A percentile compares a stretch with the other conserved stretches of the same genome.
Conservation (phyloP, 2,888 invertebrate genomes). For the Drosophila setosimentum region DNA sequence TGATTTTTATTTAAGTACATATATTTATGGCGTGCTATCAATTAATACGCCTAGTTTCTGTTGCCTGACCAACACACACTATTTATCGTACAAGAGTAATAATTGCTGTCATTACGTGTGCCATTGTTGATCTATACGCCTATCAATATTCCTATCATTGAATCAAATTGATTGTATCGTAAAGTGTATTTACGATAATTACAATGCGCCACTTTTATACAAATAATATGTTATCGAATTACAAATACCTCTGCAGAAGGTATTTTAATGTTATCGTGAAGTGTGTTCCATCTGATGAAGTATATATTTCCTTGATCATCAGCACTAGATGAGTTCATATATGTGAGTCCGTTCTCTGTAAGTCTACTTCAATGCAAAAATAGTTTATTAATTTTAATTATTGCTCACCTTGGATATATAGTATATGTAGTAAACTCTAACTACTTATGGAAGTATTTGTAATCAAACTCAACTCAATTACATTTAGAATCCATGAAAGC, state of each 20-base stretch:
- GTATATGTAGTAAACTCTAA: no score
- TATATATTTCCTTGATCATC: neutral
- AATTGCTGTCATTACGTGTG: slow-evolving; percentile 26
- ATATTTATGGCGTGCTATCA: slow-evolving; percentile 34
- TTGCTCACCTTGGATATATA: no score
- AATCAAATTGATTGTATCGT: neutral
- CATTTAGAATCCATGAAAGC: slow-evolving; percentile 3
- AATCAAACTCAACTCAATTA: slow-evolving; percentile 1
- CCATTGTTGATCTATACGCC: neutral
- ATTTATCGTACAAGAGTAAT: slow-evolving; percentile 9
- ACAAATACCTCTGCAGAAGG: neutral
- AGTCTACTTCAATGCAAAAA: neutral
- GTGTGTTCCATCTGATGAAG: neutral
- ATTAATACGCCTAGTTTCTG: slow-evolving; percentile 24
- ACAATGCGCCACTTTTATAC: neutral
- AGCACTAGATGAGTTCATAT: neutral
- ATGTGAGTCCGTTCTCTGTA: neutral
- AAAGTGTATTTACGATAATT: neutral
- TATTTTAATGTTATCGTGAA: neutral
- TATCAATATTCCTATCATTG: slow-evolving; percentile 16
- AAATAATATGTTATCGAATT: neutral
- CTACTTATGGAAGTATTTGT: neutral
- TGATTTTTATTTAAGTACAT: slow-evolving; percentile 23
- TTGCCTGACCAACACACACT: neutral
- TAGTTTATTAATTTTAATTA: neutral